phyloP scores from a whole-genome alignment of 2,113 vertebrate species.

The Tragelaphus buxtoni region DNA sequence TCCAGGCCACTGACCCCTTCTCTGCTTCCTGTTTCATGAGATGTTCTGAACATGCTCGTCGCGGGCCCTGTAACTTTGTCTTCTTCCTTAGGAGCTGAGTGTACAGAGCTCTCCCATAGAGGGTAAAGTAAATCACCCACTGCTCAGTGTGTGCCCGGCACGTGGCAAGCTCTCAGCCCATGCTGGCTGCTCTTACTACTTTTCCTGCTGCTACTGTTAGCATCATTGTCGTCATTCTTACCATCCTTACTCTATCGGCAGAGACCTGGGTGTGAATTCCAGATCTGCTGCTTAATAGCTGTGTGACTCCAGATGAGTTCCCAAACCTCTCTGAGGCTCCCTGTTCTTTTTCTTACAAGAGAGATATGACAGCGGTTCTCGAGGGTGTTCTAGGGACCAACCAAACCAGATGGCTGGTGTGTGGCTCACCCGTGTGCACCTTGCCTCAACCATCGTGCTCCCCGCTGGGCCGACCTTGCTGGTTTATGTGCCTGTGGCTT shows the following conservation, averaged over 20 bases:
- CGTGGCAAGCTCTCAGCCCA: neutral
- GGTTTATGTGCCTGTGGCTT: rapidly evolving
- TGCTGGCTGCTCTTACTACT: rapidly evolving
- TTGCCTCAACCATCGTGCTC: rapidly evolving
- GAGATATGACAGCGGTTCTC: neutral
- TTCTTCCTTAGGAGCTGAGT: neutral
- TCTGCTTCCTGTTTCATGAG: neutral
- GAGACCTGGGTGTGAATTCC: neutral
- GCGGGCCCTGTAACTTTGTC: neutral
- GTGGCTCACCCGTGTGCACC: neutral
- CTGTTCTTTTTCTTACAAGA: neutral
- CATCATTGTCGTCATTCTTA: neutral
- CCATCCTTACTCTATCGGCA: neutral
- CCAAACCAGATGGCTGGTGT: neutral
- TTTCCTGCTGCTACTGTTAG: neutral
- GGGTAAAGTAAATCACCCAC: neutral
- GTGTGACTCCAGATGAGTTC: neutral
- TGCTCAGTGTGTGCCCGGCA: neutral
- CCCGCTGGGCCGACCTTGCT: neutral
- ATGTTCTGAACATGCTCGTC: neutral
- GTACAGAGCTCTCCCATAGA: neutral
- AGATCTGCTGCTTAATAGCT: neutral
- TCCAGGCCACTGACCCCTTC: neutral
- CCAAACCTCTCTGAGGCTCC: neutral
- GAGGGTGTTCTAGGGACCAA: neutral